Base-by-base conservation (phyloP, 1,140 invertebrate species). In the Heliconius melpomene region DNA sequence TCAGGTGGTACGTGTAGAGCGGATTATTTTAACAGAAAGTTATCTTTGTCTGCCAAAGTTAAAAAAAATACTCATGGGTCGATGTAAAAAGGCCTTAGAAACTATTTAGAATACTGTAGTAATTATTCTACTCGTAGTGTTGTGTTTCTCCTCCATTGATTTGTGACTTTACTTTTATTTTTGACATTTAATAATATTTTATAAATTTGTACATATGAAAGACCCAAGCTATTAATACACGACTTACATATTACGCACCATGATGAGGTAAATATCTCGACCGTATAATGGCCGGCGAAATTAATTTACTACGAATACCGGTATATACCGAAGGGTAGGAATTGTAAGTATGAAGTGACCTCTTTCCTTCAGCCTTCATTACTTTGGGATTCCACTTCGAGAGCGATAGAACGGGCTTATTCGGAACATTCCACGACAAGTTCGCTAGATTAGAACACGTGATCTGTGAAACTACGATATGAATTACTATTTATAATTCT, bases 301-400 rank as follows among this genome's bases (percentile, higher is more conserved):
- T 66, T 66, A 66, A 66, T 66, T 66, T 66, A 66, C 60, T 66
- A 29, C 60, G 60, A 66, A 66, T 66, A 66, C 60, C 60, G 60
- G 60, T 66, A 66, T 66, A 29, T 66, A 66, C 60, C 60, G 60
- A 29, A 66, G 60, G 60, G 8, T 29, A 66, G 60, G 60, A 66
- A 66, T 66, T 66, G 60, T 66, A 66, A 66, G 60, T 66, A 66
- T 66, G 60, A 66, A 66, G 60, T 66, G 60, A 66, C 60, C 60
- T 66, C 60, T 66, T 66, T 66, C 60, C 60, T 29, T 29, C 26
- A 66, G 26, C 23, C 60, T 66, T 66, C 60, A 66, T 66, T 66
- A 66, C 60, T 66, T 66, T 66, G 60, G 60, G 60, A 66, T 66
- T 66, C 60, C 60, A 29, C 60, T 66, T 29, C 23, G 23, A 23